Evolutionary conservation across 2,888 invertebrate genomes (phyloP).

Genomic region (Archips xylosteana): DNA sequence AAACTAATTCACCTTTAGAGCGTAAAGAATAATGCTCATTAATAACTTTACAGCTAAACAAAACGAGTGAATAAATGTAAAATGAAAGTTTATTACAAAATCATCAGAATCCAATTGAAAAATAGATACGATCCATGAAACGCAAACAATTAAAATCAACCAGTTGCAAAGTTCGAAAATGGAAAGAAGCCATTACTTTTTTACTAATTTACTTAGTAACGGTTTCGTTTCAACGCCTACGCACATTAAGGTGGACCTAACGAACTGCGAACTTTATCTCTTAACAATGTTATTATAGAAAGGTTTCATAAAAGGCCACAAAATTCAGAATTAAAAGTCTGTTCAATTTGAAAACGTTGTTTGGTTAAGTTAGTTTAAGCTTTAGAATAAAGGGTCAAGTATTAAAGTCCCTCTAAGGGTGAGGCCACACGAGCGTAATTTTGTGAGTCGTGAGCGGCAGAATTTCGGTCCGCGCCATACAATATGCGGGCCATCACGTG

Average conservation of each 20-base stretch:
- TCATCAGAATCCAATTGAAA: neutral
- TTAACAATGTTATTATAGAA: slow-evolving; percentile 24
- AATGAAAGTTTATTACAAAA: too few relatives aligned
- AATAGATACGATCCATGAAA: neutral
- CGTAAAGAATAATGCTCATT: too few relatives aligned
- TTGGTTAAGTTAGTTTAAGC: neutral
- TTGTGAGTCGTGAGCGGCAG: too few relatives aligned
- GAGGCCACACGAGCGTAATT: too few relatives aligned
- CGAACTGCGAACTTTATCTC: slow-evolving; percentile 28
- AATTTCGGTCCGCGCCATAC: too few relatives aligned
- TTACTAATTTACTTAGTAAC: slow-evolving; percentile 17
- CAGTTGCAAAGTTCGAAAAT: neutral
- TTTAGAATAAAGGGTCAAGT: neutral
- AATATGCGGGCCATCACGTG: too few relatives aligned
- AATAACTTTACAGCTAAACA: too few relatives aligned
- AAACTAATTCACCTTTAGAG: too few relatives aligned
- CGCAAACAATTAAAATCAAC: neutral
- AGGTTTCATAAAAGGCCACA: neutral
- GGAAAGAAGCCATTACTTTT: slow-evolving; percentile 8
- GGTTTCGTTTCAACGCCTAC: slow-evolving; percentile 8
- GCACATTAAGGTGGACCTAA: slow-evolving; percentile 20
- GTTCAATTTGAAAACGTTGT: slow-evolving; percentile 4
- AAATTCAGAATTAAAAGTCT: neutral
- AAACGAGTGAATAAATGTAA: too few relatives aligned
- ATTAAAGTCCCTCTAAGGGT: neutral